A percentile compares a stretch with the other conserved stretches of the same genome.
Evolutionary conservation across 2,888 invertebrate species (phyloP).

Genomic region (Ophion obscuratus): DNA sequence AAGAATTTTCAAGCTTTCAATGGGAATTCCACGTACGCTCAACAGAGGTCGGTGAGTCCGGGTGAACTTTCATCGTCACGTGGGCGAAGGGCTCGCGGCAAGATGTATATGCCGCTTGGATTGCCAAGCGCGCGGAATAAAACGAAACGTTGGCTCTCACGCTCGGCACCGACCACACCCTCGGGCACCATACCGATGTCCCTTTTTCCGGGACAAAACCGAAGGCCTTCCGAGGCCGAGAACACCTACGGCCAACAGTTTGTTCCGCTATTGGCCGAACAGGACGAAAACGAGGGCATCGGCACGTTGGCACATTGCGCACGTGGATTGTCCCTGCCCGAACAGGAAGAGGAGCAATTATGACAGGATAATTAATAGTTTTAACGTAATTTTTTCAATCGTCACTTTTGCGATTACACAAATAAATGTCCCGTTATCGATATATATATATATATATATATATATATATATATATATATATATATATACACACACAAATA

Average conservation of each 20-base stretch:
- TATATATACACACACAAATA: not conserved
- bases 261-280: slow-evolving; percentile 81
- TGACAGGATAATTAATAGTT: slow-evolving; percentile 66
- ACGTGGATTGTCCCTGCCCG: slow-evolving; percentile 64
- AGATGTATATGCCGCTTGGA: slow-evolving; percentile 85
- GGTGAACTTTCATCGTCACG: slow-evolving; percentile 77
- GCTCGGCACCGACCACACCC: slow-evolving; percentile 93
- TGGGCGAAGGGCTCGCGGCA: slow-evolving; percentile 80
- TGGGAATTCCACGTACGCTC: slow-evolving; percentile 62
- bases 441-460: not conserved
- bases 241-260: slow-evolving; percentile 76
- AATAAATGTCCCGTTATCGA: slow-evolving; percentile 30
- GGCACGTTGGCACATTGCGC: slow-evolving; percentile 70
- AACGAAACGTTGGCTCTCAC: slow-evolving; percentile 87
- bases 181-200: slow-evolving; percentile 89
- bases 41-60: slow-evolving; percentile 74
- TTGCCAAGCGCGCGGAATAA: slow-evolving; percentile 77
- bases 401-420: slow-evolving; percentile 36
- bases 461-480: not conserved
- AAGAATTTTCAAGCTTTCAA: slow-evolving; percentile 75
- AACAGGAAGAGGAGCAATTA: slow-evolving; percentile 74
- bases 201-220: slow-evolving; percentile 85
- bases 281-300: slow-evolving; percentile 78
- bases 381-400: slow-evolving; percentile 45
- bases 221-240: slow-evolving; percentile 77